Evolutionary conservation across 1,140 invertebrate species (phyloP), one percentile per base, ranked within the genome.

Genomic region (Leptestheria dahalacensis): DNA sequence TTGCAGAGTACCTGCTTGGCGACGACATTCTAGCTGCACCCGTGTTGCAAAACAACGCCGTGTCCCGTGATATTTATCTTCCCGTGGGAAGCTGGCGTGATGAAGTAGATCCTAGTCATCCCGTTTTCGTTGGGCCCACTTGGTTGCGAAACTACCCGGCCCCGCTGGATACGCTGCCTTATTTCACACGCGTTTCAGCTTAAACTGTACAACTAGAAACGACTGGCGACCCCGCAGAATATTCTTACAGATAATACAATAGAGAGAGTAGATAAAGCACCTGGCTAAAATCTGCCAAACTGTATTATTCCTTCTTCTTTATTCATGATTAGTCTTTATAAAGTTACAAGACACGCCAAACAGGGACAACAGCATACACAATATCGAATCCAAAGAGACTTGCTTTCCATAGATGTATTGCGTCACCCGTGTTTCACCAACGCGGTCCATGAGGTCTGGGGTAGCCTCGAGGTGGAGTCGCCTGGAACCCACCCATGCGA

Each of bases 11-110:
- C 69, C 71, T 94, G 2, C 72, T 93, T 2, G 90, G 89, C 2
- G 82, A 90, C 65, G 75, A 81, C 33, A 79, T 90, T n/a, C 70
- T 94, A n/a, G 84, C 89, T 0, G 90, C 90, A 0, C 90, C 90
- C 2, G 78, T 94, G 0, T 65, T 91, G 10, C 72, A 78, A 12
- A 73, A 86, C 71, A 82, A 80, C 0, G 79, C 78, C 1, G 70
- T 66, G 1, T 68, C 69, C 11, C 74, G 88, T 10, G 79, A 91
- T 65, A 78, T 93, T 48, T 92, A 88, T 70, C 70, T 92, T 4
- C 88, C 88, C 0, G 65, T 61, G 2, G 87, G 87, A 1, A 67
- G 65, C 10, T 90, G 87, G 87, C 68, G 64, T n/a, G 71, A 72
- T 48, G 79, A 80, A 65, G 75, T 71, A 23, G 80, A 74, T 0